These are phyloP conservation scores for Tachyglossus aculeatus DNA, from an alignment of 2,797 vertebrate species.

Conservation along the genomic window DNA sequence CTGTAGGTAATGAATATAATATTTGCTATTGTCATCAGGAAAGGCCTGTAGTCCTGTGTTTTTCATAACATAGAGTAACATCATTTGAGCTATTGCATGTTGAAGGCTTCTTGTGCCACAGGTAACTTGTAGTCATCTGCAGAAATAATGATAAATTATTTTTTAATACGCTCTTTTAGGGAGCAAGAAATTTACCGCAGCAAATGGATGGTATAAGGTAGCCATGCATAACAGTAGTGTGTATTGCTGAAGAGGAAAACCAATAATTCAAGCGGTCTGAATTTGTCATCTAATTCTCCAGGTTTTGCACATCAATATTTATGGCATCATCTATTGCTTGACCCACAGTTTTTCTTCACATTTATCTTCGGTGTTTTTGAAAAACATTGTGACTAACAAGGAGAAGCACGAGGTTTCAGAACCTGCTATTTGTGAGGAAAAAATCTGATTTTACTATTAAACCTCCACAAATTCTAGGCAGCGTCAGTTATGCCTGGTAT, in stretches of 20 bases:
- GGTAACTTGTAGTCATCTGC: neutral
- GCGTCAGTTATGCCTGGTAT: too few relatives aligned
- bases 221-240: neutral
- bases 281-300: neutral
- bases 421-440: too few relatives aligned
- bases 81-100: neutral
- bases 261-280: neutral
- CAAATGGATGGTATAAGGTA: neutral
- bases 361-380: neutral
- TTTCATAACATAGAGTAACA: neutral
- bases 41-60: neutral
- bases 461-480: too few relatives aligned
- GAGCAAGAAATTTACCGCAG: neutral
- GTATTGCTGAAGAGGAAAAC: neutral
- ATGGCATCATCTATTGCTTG: neutral
- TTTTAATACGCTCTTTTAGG: neutral
- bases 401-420: too few relatives aligned
- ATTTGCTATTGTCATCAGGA: conserved; percentile 16
- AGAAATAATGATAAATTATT: neutral
- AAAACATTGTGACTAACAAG: neutral
- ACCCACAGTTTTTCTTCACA: neutral
- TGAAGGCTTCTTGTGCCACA: neutral
- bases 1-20: neutral
- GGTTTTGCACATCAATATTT: neutral
- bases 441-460: too few relatives aligned